Conservation (phyloP, 92 coral and sea anemone genomes). For the Isaurus tuberculatus region DNA sequence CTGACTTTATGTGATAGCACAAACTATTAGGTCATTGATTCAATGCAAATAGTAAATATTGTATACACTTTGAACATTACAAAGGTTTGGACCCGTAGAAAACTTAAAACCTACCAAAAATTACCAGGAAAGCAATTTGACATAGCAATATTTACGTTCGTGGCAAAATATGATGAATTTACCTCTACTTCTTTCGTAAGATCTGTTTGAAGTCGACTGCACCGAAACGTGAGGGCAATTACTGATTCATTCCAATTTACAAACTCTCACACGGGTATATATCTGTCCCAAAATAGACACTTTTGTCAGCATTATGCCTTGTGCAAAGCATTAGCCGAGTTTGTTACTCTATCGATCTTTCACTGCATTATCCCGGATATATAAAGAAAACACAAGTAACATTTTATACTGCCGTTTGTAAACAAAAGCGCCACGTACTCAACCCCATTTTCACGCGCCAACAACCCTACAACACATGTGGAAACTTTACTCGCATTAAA, state of each 20-base stretch:
- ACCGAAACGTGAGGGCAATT: neutral
- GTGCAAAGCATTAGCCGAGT: neutral
- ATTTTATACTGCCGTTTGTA: conserved; percentile 63
- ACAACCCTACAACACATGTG: conserved; percentile 18
- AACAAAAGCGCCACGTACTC: conserved; percentile 77
- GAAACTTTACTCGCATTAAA: neutral
- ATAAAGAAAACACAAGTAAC: neutral
- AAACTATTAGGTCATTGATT: conserved; percentile 70
- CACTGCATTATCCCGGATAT: neutral
- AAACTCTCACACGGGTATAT: conserved; percentile 4
- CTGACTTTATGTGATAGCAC: conserved; percentile 32
- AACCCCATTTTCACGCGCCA: conserved; percentile 30
- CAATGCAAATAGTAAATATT: conserved; percentile 68
- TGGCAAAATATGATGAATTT: neutral
- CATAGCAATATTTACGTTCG: conserved; percentile 15
- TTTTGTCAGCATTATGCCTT: neutral
- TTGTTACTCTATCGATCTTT: conserved; percentile 7
- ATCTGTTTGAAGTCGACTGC: conserved; percentile 1
- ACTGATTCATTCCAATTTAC: conserved; percentile 22
- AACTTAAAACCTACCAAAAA: neutral
- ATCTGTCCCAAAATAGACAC: neutral
- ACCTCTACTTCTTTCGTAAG: neutral
- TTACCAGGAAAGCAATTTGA: neutral
- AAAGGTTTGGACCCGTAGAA: conserved; percentile 4
- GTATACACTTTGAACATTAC: conserved; percentile 23